Conservation (phyloP, 2,113 vertebrate genomes). For the Catharus fuscescens region DNA sequence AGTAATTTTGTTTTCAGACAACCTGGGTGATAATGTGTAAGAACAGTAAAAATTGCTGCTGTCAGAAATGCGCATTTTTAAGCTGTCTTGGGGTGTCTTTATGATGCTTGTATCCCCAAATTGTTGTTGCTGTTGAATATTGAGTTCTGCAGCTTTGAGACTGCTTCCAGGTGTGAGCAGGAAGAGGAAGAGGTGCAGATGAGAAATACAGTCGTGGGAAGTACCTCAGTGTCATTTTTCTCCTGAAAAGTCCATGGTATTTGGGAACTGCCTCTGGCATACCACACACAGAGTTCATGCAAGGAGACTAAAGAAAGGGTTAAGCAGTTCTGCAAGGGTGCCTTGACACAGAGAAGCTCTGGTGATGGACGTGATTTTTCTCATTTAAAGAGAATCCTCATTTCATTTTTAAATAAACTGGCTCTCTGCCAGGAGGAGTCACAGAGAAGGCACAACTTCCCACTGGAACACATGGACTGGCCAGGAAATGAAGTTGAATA, state of each 20-base stretch:
- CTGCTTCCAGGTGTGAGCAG: too few species aligned
- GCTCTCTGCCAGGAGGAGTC: background rate
- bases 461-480: background rate
- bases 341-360: background rate
- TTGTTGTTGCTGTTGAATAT: too few species aligned
- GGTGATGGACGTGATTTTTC: background rate
- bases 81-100: background rate
- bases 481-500: background rate
- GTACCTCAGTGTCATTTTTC: background rate
- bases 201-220: background rate
- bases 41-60: background rate
- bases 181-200: background rate
- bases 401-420: background rate
- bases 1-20: background rate
- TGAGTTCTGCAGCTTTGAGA: too few species aligned
- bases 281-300: rapidly evolving
- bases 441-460: background rate
- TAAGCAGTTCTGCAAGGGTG: background rate
- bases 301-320: background rate
- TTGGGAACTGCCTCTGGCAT: background rate
- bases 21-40: background rate
- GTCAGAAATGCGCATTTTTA: background rate
- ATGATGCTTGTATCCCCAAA: too few species aligned
- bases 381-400: background rate
- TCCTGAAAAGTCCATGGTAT: background rate